phyloP scores from a whole-genome alignment of 2,888 invertebrate genomes.

The Epistrophe eligans region DNA sequence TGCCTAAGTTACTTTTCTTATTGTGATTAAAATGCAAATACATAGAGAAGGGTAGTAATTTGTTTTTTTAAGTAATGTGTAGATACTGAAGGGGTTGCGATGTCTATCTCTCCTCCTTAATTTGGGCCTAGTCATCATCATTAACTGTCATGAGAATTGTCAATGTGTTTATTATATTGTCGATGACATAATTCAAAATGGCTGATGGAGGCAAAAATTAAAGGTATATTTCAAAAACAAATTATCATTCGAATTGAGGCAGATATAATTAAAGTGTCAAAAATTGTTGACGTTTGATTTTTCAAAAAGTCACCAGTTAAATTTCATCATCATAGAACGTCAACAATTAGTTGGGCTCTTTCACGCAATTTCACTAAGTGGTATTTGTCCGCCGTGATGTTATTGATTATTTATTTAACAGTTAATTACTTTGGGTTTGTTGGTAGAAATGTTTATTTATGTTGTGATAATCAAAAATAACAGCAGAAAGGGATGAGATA shows the following conservation, averaged over 20 bases:
- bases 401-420: conserved; percentile 66
- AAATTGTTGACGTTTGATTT: conserved; percentile 60
- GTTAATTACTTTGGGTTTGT: conserved; percentile 60
- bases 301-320: conserved; percentile 44
- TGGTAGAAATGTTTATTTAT: conserved; percentile 40
- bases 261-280: conserved; percentile 63
- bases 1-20: background rate
- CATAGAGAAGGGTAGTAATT: background rate
- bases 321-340: conserved; percentile 23
- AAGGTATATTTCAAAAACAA: conserved; percentile 30
- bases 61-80: background rate
- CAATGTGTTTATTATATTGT: conserved; percentile 4
- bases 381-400: conserved; percentile 48
- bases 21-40: background rate
- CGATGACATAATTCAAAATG: conserved; percentile 26
- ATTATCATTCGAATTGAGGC: conserved; percentile 28
- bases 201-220: conserved; percentile 15
- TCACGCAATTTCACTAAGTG: conserved; percentile 60
- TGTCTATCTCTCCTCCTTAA: no score
- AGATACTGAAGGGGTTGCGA: background rate
- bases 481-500: background rate
- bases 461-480: conserved; percentile 29
- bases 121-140: conserved; percentile 3
- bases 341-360: conserved; percentile 50
- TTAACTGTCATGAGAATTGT: conserved; percentile 21